Percentiles rank a stretch among this genome's conserved stretches.
Evolutionary conservation across 2,888 invertebrate species (phyloP).

Genomic region (Euzetes globulus): DNA sequence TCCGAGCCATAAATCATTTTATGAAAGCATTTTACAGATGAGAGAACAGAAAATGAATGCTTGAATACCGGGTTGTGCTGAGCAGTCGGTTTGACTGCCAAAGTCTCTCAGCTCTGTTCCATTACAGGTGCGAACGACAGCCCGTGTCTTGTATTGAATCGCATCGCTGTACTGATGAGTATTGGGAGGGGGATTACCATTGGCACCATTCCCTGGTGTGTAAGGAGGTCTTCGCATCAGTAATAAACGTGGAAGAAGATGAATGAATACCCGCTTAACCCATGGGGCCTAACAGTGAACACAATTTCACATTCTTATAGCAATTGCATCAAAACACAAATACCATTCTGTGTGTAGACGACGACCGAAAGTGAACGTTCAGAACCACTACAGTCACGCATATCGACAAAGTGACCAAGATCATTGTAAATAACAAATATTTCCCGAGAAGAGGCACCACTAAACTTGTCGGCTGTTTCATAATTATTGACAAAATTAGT

Average conservation of each 20-base stretch:
- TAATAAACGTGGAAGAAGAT: conserved; percentile 80
- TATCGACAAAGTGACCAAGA: conserved; percentile 84
- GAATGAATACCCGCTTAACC: conserved; percentile 77
- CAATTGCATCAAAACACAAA: no score
- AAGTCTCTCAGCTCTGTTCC: conserved; percentile 46
- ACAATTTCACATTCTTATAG: no score
- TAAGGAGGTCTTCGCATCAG: conserved; percentile 86
- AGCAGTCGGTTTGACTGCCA: conserved; percentile 35
- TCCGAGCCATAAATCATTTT: no score
- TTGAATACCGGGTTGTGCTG: background rate
- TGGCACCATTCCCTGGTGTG: conserved; percentile 44
- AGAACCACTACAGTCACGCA: conserved; percentile 87
- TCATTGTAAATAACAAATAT: conserved; percentile 94
- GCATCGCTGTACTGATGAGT: background rate
- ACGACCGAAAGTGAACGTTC: conserved; percentile 73
- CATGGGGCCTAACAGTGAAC: conserved; percentile 60
- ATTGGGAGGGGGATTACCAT: conserved; percentile 11
- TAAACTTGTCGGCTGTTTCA: conserved; percentile 90
- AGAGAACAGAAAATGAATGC: background rate
- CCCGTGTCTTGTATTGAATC: background rate
- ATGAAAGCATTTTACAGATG: background rate
- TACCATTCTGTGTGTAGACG: conserved; percentile 86
- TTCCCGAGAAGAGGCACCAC: conserved; percentile 88
- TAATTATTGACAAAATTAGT: no score
- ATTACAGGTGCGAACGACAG: conserved; percentile 45